phyloP scores from a whole-genome alignment of 2,113 vertebrate species.

The Penelope pileata region DNA sequence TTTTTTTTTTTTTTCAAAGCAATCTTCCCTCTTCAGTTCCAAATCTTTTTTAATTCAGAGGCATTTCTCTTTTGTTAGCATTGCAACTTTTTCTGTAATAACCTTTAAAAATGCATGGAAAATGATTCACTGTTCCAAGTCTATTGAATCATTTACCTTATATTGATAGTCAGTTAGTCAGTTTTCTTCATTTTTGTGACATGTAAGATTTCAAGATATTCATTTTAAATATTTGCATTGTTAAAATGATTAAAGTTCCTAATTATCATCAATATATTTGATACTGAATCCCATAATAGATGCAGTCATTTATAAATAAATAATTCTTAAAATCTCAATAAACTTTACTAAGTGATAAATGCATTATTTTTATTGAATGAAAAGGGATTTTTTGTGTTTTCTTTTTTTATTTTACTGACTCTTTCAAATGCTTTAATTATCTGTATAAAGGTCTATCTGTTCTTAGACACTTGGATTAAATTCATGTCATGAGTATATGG shows the following conservation, averaged over 20 bases:
- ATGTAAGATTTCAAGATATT: neutral
- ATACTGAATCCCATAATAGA: neutral
- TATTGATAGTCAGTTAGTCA: neutral
- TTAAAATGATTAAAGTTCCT: neutral
- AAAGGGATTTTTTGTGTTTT: neutral
- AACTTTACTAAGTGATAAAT: neutral
- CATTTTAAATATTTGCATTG: neutral
- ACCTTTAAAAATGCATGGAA: constrained; percentile 22
- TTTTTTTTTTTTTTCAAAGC: neutral
- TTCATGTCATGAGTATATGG: fast-evolving
- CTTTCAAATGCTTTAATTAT: neutral
- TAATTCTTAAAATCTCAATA: neutral
- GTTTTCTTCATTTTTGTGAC: neutral
- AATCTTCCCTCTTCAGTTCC: neutral
- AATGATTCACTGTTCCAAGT: neutral
- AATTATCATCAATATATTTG: neutral
- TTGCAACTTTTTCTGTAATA: neutral
- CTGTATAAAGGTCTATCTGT: neutral
- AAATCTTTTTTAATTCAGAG: constrained; percentile 9
- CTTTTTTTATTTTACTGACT: neutral
- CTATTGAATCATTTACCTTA: neutral
- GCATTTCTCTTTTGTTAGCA: neutral
- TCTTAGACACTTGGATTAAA: neutral
- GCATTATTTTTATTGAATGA: neutral
- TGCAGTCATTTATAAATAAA: neutral